phyloP scores from a whole-genome alignment of 2,888 invertebrate genomes.

The Steinernema scapterisci region DNA sequence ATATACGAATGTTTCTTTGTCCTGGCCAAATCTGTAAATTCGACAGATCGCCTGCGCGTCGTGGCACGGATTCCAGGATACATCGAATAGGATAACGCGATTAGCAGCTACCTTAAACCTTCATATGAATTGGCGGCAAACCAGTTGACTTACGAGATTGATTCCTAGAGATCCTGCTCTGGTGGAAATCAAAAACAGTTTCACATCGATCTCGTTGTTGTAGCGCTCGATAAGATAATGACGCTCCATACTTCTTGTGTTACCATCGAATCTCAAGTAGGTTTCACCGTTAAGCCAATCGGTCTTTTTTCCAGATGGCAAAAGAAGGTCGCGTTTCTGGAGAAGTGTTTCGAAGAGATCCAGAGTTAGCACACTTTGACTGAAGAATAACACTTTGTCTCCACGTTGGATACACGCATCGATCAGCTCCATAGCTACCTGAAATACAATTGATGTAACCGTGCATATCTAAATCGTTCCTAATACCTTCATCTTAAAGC shows the following conservation, averaged over 20 bases:
- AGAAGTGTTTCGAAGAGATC: constrained; percentile 93
- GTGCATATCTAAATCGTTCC: too few species aligned
- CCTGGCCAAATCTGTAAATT: constrained; percentile 79
- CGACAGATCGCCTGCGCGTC: constrained; percentile 76
- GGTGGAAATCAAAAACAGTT: constrained; percentile 92
- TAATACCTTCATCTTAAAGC: constrained; percentile 91
- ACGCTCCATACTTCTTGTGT: constrained; percentile 75
- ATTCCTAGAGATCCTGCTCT: constrained; percentile 76
- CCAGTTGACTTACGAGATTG: constrained; percentile 80
- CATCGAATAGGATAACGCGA: constrained; percentile 94
- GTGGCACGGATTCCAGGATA: constrained; percentile 99
- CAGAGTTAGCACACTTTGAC: constrained; percentile 83
- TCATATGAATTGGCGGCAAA: background rate
- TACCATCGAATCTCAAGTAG: background rate
- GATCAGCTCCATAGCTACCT: constrained; percentile 68
- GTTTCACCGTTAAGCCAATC: constrained; percentile 22
- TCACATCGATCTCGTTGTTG: constrained; percentile 83
- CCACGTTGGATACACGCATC: constrained; percentile 84
- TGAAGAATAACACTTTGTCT: constrained; percentile 87
- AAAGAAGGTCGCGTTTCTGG: constrained; percentile 72
- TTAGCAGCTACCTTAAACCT: constrained; percentile 77
- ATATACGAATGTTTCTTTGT: constrained; percentile 91
- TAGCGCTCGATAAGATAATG: constrained; percentile 95
- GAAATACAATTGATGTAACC: too few species aligned
- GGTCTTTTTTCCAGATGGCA: background rate